Percentiles rank a stretch among this genome's conserved stretches.
Evolutionary conservation across 1,140 invertebrate species (phyloP).

Genomic region (Mizuhopecten yessoensis): DNA sequence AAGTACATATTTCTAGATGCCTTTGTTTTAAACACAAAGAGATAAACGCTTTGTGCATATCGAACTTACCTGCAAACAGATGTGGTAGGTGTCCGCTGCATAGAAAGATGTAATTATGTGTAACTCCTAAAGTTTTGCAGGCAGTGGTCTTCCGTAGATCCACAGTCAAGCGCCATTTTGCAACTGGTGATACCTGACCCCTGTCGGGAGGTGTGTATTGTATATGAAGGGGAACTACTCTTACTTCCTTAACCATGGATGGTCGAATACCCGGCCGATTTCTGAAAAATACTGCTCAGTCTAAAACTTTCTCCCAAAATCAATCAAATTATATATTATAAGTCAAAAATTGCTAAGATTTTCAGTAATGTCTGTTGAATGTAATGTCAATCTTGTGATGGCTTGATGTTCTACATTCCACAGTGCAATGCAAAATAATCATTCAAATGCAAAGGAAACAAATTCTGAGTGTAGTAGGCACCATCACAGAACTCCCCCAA

Average conservation of each 20-base stretch:
- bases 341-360: no score
- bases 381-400: no score
- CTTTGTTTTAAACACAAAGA: background rate
- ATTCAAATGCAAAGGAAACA: no score
- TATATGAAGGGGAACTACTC: background rate
- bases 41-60: background rate
- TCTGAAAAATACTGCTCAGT: no score
- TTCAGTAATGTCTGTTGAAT: no score
- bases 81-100: background rate
- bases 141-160: background rate
- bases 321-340: no score
- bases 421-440: no score
- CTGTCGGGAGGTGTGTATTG: background rate
- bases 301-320: no score
- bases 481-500: no score
- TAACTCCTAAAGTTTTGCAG: background rate
- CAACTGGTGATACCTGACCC: background rate
- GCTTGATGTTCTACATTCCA: no score
- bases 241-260: background rate
- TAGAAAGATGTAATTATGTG: background rate
- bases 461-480: no score
- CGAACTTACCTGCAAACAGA: background rate
- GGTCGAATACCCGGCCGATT: no score
- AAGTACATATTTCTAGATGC: background rate
- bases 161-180: conserved; percentile 37